Evolutionary conservation across 2,113 vertebrate genomes (phyloP).

Genomic region (Stegastes partitus): DNA sequence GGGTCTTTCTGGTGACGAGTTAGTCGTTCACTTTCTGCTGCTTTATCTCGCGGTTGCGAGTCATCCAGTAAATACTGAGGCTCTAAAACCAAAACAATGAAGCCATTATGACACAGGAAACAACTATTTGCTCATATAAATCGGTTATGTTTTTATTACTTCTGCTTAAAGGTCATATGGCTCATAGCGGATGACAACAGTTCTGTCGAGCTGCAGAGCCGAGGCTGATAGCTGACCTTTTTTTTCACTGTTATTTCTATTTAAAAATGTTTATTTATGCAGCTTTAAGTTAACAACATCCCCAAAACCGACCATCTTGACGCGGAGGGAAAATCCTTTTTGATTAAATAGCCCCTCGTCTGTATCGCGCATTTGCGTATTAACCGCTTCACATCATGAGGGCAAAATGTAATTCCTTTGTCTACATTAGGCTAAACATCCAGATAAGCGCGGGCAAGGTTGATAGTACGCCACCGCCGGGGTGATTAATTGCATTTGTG

Average conservation of each 20-base stretch:
- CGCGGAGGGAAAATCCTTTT: neutral
- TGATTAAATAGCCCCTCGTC: neutral
- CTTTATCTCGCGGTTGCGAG: too few relatives aligned
- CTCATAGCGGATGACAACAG: too few relatives aligned
- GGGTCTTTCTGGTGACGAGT: too few relatives aligned
- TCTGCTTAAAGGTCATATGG: too few relatives aligned
- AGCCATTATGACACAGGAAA: too few relatives aligned
- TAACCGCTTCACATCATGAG: conserved; percentile 22
- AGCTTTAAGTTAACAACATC: too few relatives aligned
- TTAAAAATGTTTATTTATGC: too few relatives aligned
- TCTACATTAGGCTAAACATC: conserved; percentile 56
- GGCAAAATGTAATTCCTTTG: conserved; percentile 50
- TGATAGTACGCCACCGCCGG: conserved; percentile 27
- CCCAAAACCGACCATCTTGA: neutral
- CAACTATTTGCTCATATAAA: too few relatives aligned
- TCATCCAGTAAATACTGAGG: too few relatives aligned
- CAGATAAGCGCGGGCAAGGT: conserved; percentile 40
- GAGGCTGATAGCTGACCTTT: neutral
- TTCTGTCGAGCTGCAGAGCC: neutral
- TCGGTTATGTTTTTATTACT: too few relatives aligned
- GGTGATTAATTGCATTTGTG: conserved; percentile 65
- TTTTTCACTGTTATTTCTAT: neutral
- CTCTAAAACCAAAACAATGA: too few relatives aligned
- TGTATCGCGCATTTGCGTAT: neutral
- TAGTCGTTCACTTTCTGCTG: too few relatives aligned